Evolutionary conservation across 1,140 invertebrate genomes (phyloP).

Genomic region (Amyelois transitella): DNA sequence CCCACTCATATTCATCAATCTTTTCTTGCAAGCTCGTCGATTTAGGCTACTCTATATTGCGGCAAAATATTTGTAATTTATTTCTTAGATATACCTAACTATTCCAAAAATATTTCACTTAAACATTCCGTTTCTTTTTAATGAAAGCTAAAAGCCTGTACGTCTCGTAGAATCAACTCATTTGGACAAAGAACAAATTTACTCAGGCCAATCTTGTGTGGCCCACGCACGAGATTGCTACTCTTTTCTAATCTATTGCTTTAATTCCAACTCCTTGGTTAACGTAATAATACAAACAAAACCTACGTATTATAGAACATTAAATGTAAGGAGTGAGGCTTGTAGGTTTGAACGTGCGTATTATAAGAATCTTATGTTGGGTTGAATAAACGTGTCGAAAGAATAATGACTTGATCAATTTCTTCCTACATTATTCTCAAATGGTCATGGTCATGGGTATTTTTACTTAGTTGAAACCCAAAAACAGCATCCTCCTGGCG

Average conservation of each 20-base stretch:
- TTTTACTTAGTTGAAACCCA: no score
- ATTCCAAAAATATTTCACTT: slow-evolving; percentile 8
- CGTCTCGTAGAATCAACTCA: slow-evolving; percentile 42
- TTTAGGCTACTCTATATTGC: no score
- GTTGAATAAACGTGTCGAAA: no score
- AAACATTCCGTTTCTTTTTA: slow-evolving; percentile 27
- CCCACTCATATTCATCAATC: no score
- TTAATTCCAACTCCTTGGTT: slow-evolving; percentile 28
- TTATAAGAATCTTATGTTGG: background rate
- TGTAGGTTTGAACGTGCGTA: background rate
- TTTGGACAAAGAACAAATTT: slow-evolving; percentile 56
- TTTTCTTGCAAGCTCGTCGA: no score
- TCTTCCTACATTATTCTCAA: no score
- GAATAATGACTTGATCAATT: no score
- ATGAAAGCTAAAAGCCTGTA: slow-evolving; percentile 35
- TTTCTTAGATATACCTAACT: no score
- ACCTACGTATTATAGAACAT: background rate
- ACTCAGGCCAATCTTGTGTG: slow-evolving; percentile 52
- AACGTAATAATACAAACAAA: slow-evolving; percentile 7
- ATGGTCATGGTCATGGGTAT: no score
- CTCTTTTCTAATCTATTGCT: slow-evolving; percentile 36
- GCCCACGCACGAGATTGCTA: slow-evolving; percentile 37
- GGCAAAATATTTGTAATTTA: no score
- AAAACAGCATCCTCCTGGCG: no score
- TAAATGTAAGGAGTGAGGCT: background rate